Evolutionary conservation across 92 coral and sea anemone species (phyloP), one percentile per base, ranked within the genome.

Genomic region (Pocillopora meandrina): DNA sequence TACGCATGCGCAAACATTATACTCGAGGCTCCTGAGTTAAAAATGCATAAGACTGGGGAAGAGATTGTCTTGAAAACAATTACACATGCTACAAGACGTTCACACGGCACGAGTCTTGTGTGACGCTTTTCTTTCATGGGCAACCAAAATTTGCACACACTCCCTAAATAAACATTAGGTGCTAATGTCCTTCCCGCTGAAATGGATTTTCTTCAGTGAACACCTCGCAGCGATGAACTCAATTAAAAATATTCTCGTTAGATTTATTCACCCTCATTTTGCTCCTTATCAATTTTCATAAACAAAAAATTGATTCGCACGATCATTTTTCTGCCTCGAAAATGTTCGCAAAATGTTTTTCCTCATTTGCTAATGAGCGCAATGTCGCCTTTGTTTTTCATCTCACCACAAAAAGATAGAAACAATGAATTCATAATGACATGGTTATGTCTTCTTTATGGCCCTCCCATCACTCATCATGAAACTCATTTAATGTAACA

Each of bases 381-480:
- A 49, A 65, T 52, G 34, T 76, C 68, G 67, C 16, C 57, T 10
- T 35, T 35, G 10, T 1, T 19, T 56, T 59, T 67, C 60, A 76
- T 59, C 59, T 59, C 55, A 61, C 64, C 34, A 75, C 52, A 76
- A 55, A 26, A 55, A 55, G 55, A 70, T 18, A 9, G 17, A 6
- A 59, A 59, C 20, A 62, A 59, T 76, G 80, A 59, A 59, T 76
- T 16, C 20, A 13, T 76, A 59, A 75, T 18, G 26, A 59, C 34
- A 23, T 15, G 14, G 69, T 20, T 31, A 58, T 56, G 65, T 34
- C 69, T 19, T 33, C 1, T 1, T 19, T 19, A 34, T 34, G 55
- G 33, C 10, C 36, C 36, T 60, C 69, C 16, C 31, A 1, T 2
- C 47, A 18, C 12, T 33, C 61, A 17, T 11, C 55, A 0, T 7